Base-by-base conservation (phyloP, 2,113 vertebrate genomes). In the Oxyruncus cristatus region DNA sequence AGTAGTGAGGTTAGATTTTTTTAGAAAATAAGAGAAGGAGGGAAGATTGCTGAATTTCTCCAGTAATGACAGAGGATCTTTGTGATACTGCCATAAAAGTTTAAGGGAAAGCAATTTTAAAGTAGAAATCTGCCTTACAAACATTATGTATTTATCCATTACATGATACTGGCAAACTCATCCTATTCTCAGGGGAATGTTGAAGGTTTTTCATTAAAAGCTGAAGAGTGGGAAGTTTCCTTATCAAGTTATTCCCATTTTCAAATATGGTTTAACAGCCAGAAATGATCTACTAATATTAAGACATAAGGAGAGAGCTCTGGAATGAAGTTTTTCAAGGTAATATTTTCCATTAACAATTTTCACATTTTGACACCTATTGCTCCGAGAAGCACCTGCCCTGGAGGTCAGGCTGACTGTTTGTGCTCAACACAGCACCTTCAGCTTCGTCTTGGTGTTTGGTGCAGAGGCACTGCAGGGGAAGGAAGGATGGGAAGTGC, bases 361-460 rank as follows among this genome's bases (percentile, higher is more conserved):
- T 75, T 67, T 84, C 27, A 35, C 0, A 0, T 26, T 61, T 41
- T 14, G 21, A 32, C 37, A n/a, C 28, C 21, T 8, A 14, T 1
- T 0, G 4, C 37, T 56, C 28, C 2, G 6, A 83, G 75, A 23
- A 90, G n/a, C 42, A n/a, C 14, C 42, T 46, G 74, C 49, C 26
- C 24, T 55, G 41, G 26, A 55, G 39, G 27, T 42, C 15, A 35
- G 73, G 70, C 32, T 74, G n/a, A 15, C 41, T n/a, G 18, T 2
- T 46, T 66, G 15, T 39, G 22, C 26, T 52, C 59, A n/a, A 35
- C 39, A 59, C 12, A 76, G 39, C 9, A 11, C 58, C 67, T 53
- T 33, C 5, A 2, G 46, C 42, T 88, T 35, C 39, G 30, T 42
- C 49, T 50, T 58, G 23, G 33, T 55, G 20, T 68, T 49, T 68